These are phyloP conservation scores for Hippoglossus stenolepis DNA, from an alignment of 2,113 vertebrate genomes.

Conservation along the genomic window DNA sequence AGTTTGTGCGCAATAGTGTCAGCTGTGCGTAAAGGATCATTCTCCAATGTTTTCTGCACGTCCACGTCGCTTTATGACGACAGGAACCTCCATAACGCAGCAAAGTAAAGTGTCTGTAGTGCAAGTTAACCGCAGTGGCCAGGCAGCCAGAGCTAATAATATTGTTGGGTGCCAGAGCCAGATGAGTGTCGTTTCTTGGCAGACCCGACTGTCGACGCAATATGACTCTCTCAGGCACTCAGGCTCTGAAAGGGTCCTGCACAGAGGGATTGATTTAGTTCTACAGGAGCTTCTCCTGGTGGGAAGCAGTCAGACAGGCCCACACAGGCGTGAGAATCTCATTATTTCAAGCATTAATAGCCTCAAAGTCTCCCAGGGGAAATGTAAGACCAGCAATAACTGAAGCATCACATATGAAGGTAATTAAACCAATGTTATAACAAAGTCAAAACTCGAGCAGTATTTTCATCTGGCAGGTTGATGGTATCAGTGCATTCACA, in stretches of 20 bases:
- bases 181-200: conserved; percentile 45
- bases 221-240: conserved; percentile 41
- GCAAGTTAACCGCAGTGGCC: conserved; percentile 45
- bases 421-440: background rate
- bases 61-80: background rate
- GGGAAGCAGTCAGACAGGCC: background rate
- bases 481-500: background rate
- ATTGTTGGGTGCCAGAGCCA: conserved; percentile 53
- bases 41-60: background rate
- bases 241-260: conserved; percentile 16
- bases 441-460: background rate
- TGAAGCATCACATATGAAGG: too few relatives aligned
- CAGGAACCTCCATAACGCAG: too few relatives aligned
- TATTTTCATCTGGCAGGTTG: background rate
- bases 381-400: too few relatives aligned
- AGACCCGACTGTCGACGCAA: conserved; percentile 27
- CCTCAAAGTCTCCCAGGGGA: too few relatives aligned
- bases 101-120: background rate
- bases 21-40: background rate
- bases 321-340: background rate
- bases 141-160: conserved; percentile 65
- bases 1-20: conserved; percentile 3
- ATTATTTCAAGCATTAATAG: too few relatives aligned
- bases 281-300: background rate
- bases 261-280: background rate